Conservation (phyloP, 2,888 invertebrate species). For the Xylota segnis region DNA sequence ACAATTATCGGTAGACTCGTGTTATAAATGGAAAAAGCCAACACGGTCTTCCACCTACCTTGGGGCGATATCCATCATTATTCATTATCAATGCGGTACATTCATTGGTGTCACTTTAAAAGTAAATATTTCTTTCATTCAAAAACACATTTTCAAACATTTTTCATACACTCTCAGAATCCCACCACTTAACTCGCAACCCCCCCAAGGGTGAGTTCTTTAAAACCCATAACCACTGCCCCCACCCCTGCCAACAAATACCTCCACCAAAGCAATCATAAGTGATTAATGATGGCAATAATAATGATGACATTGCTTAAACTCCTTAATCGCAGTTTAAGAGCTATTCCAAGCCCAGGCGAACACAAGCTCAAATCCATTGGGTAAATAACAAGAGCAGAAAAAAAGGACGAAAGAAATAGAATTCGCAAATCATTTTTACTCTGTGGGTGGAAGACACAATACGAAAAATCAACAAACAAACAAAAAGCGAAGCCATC, state of each 20-base stretch:
- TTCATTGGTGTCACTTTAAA: slow-evolving; percentile 21
- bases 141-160: slow-evolving; percentile 26
- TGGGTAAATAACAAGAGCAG: slow-evolving; percentile 23
- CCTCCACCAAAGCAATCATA: slow-evolving; percentile 57
- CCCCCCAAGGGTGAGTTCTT: slow-evolving; percentile 6
- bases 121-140: slow-evolving; percentile 14
- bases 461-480: slow-evolving; percentile 46
- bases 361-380: slow-evolving; percentile 34
- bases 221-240: background rate
- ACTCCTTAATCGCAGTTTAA: slow-evolving; percentile 69
- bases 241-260: background rate
- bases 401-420: slow-evolving; percentile 4
- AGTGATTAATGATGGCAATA: slow-evolving; percentile 72
- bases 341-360: slow-evolving; percentile 38
- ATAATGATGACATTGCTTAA: slow-evolving; percentile 68
- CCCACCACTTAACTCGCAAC: slow-evolving; percentile 9
- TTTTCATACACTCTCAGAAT: slow-evolving; percentile 28
- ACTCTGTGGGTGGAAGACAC: slow-evolving; percentile 6
- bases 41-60: background rate
- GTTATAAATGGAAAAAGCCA: no score
- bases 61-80: background rate
- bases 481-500: slow-evolving; percentile 24
- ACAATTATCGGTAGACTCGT: no score
- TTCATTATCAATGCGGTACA: slow-evolving; percentile 18
- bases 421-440: slow-evolving; percentile 48